Base-by-base conservation (phyloP, 1,140 invertebrate species). In the Cecropterus lyciades region DNA sequence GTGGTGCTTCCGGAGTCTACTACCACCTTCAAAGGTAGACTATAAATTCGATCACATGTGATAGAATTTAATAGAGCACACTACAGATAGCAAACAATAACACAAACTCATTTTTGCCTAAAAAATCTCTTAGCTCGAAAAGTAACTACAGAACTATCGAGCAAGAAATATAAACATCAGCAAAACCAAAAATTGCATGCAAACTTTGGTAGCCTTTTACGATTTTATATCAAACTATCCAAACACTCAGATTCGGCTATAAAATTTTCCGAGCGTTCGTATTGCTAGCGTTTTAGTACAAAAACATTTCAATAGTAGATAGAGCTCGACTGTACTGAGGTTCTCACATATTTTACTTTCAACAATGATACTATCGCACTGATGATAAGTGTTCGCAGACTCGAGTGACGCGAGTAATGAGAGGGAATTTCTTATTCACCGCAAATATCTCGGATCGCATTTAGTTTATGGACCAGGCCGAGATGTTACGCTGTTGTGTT, bases 281-380 rank as follows among this genome's bases (percentile, higher is more conserved):
- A 52, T 63, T 63, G 60, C 60, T 43, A 45, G 49, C 49, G 49
- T 52, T 52, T 43, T 42, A 51, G 48, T 63, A 63, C 37, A 52
- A 63, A 62, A 52, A 63, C 60, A 63, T 63, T 63, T 52, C 60
- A 42, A 52, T 63, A 62, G 30, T 62, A 63, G 60, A 63, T 42
- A 60, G 42, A 46, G 30, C 27, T 59, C 0, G 14, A 60, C 13
- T 49, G 27, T 57, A 72, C 72, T 60, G 65, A 73, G 63, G 57
- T 70, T 72, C 65, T 69, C 74, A 72, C 70, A 76, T 77, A 79
- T 76, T 76, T 74, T 71, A 77, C 70, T 69, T 68, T 66, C 71
- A 67, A 46, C 70, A 62, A 65, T 45, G 72, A 72, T 76, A 74
- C 42, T 70, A 77, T 79, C 74, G 77, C 55, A 53, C 64, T 73